Base-by-base conservation (phyloP, 2,888 invertebrate species). In the Andrena bucephala region DNA sequence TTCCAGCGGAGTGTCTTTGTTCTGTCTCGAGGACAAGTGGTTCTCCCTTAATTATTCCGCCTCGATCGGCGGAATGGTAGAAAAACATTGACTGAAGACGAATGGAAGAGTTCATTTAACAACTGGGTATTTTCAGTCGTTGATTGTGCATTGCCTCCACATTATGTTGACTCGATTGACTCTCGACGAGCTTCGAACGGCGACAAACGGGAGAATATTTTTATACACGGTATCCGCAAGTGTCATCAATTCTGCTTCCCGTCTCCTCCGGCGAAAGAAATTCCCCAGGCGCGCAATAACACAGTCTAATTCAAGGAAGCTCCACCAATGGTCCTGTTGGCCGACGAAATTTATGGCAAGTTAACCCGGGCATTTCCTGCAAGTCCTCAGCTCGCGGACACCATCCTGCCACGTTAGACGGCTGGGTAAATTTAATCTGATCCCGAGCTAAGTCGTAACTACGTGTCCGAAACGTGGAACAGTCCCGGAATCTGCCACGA, bases 361-460 rank as follows among this genome's bases (percentile, higher is more conserved):
- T 92, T 91, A 91, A 91, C 90, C 88, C 81, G 85, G 74, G 73
- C 88, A 73, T 85, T 88, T 78, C 84, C 77, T 69, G 84, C 77
- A 87, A 89, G 89, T 57, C 52, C 69, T 54, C 50, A 70, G 67
- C 63, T 54, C 72, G 74, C 71, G 62, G 57, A 69, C 63, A 73
- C 83, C 74, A 59, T 76, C 67, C 71, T 77, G 75, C 77, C 75
- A 70, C 81, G 76, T 62, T 77, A 79, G 81, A 73, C 74, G 82
- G 79, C 70, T 89, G 89, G 88, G 86, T 84, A 89, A 89, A 91
- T 91, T 91, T 91, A 91, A 91, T 90, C 91, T 86, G 87, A 89
- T 89, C 85, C 78, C 71, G 67, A 77, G 78, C 85, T 87, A 87
- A 87, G 84, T 89, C 86, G 87, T 85, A 89, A 91, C 89, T 90